phyloP scores from a whole-genome alignment of 2,797 vertebrate species.

The Bucorvus abyssinicus region DNA sequence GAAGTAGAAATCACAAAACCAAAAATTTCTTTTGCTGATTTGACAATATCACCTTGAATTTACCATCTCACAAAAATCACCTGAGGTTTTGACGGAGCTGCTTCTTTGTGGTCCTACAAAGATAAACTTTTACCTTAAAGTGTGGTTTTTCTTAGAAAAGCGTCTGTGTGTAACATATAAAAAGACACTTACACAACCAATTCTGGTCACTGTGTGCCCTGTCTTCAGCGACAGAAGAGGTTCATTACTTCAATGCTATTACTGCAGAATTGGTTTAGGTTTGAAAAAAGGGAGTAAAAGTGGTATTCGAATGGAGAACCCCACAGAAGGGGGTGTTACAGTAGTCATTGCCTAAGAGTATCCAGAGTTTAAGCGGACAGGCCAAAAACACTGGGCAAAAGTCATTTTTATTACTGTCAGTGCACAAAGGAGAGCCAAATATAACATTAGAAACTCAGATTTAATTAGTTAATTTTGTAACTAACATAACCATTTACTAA shows the following conservation, averaged over 20 bases:
- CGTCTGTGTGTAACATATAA: neutral
- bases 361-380: neutral
- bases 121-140: neutral
- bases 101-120: neutral
- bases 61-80: neutral
- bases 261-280: neutral
- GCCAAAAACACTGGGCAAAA: neutral
- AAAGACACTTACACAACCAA: neutral
- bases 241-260: neutral
- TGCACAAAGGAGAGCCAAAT: neutral
- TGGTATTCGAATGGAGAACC: neutral
- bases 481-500: neutral
- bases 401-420: neutral
- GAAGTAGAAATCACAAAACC: neutral
- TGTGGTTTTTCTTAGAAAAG: neutral
- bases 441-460: neutral
- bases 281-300: neutral
- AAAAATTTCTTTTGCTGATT: neutral
- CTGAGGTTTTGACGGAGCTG: constrained; percentile 1
- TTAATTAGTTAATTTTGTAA: neutral
- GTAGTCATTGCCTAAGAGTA: neutral
- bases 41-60: neutral
- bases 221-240: neutral
- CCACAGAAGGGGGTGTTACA: neutral
- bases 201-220: neutral